Base-by-base conservation (phyloP, 2,797 vertebrate genomes). In the Dromococcyx pavoninus region DNA sequence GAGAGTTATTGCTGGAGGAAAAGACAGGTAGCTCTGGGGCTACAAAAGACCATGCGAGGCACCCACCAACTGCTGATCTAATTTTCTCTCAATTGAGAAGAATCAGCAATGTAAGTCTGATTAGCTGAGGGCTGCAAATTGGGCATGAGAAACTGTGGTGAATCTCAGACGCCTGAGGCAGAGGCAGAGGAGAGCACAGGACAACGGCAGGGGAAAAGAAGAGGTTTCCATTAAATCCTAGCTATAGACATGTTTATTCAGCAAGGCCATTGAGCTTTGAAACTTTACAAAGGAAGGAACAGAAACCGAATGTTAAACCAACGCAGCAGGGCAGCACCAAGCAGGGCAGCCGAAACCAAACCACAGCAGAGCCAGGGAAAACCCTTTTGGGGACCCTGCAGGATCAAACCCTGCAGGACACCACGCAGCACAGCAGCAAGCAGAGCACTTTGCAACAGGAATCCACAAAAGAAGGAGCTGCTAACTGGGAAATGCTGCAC, bases 21-120 rank as follows among this genome's bases (percentile, higher is more conserved):
- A 56, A 86, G 87, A 56, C 74, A 61, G 48, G 92, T 65, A 62
- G 80, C 80, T 95, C 88, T 50, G 86, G 58, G 80, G 86, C 88
- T 64, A 46, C 77, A 11, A 17, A 46, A 44, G 33, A 39, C 22
- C 82, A 23, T 1, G 5, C n/a, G 84, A 75, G 91, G 83, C 88
- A 84, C 65, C 84, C 88, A 75, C 86, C 77, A 33, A 76, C 33
- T 27, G 81, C 93, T 95, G 84, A 95, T 10, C 56, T 95, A 48
- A 89, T 95, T 89, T 78, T 30, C 56, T 72, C 37, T 70, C 33
- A 2, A 30, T 5, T 78, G 80, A 94, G 83, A 74, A 78, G 53
- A 76, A 66, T 17, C 82, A 91, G 83, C 73, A 84, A 5, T 5
- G 54, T 19, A 23, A 84, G 60, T 21, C 65, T 85, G 90, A 87